These are phyloP conservation scores for Acropora tenuis DNA, from an alignment of 64 coral and sea anemone genomes.

Conservation along the genomic window DNA sequence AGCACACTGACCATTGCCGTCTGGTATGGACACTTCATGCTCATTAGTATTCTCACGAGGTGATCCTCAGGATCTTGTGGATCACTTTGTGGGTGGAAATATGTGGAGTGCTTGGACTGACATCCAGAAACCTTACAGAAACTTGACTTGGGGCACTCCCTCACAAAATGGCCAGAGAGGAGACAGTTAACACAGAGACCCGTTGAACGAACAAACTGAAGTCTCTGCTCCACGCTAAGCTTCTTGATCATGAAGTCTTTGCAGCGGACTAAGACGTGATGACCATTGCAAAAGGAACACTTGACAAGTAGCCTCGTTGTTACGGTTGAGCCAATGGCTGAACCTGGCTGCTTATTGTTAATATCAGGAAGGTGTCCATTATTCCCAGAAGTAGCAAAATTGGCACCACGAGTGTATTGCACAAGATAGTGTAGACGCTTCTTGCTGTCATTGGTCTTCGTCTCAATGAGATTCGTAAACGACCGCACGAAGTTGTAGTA, in stretches of 20 bases:
- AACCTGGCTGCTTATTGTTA: not conserved
- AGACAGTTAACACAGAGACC: not conserved
- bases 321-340: not conserved
- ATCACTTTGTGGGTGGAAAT: not conserved
- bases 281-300: not conserved
- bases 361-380: not conserved
- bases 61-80: not conserved
- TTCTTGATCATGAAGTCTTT: not conserved
- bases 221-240: not conserved
- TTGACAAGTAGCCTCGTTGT: not conserved
- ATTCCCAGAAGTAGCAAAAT: not conserved
- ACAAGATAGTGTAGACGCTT: slow-evolving; percentile 69
- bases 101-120: not conserved
- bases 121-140: not conserved
- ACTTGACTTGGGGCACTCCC: not conserved
- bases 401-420: slow-evolving; percentile 58
- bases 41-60: not conserved
- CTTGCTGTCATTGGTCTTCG: slow-evolving; percentile 57
- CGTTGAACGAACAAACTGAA: not conserved
- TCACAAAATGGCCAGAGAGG: not conserved
- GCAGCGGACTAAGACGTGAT: not conserved
- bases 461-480: slow-evolving; percentile 54
- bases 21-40: not conserved
- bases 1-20: not conserved
- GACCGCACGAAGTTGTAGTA: slow-evolving; percentile 61